These are phyloP conservation scores for Drosophila greeni DNA, from an alignment of 2,888 invertebrate species.

Conservation along the genomic window DNA sequence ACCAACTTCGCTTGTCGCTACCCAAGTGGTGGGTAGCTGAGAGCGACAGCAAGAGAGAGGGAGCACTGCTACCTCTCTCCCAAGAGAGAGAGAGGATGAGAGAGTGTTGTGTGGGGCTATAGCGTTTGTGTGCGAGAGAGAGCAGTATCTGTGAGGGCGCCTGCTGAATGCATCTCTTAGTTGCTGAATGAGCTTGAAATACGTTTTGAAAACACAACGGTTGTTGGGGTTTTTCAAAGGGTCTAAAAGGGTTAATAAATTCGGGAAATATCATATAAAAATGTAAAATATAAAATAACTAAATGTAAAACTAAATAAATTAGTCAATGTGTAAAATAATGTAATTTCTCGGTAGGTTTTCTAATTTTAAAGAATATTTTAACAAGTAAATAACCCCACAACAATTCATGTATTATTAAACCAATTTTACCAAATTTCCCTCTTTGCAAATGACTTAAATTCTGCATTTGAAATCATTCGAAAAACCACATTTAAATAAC, in stretches of 20 bases:
- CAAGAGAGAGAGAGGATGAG: slow-evolving; percentile 5
- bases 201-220: slow-evolving; percentile 62
- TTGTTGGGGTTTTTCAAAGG: background rate
- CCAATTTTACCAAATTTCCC: background rate
- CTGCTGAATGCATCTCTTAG: slow-evolving; percentile 55
- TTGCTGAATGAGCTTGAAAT: slow-evolving; percentile 54
- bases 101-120: background rate
- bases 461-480: background rate
- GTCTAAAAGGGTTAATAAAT: slow-evolving; percentile 3
- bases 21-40: slow-evolving; percentile 59
- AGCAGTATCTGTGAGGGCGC: slow-evolving; percentile 29
- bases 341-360: background rate
- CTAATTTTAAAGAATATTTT: background rate
- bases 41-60: slow-evolving; percentile 13
- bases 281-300: background rate
- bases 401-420: no score
- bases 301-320: background rate
- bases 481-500: slow-evolving; percentile 29
- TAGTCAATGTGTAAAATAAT: background rate
- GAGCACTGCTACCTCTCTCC: background rate
- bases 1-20: slow-evolving; percentile 42
- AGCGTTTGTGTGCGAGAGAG: slow-evolving; percentile 15
- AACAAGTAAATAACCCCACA: no score
- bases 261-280: background rate
- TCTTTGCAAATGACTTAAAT: background rate